These are phyloP conservation scores for Rhagonycha fulva DNA, from an alignment of 2,888 invertebrate genomes.

Conservation along the genomic window DNA sequence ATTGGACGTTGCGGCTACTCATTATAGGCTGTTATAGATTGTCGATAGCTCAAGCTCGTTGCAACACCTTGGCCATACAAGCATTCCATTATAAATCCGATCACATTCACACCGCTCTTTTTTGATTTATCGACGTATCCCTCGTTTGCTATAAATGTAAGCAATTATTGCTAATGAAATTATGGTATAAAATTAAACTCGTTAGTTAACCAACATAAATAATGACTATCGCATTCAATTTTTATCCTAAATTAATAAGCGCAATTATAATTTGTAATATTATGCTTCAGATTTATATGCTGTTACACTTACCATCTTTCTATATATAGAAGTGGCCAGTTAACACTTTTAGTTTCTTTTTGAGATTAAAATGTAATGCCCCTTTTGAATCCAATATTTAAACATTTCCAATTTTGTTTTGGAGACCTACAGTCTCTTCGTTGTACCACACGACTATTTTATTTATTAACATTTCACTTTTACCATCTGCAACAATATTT, in stretches of 20 bases:
- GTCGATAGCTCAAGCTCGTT: constrained; percentile 45
- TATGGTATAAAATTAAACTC: constrained; percentile 13
- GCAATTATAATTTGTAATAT: background rate
- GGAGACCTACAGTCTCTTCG: background rate
- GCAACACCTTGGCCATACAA: constrained; percentile 36
- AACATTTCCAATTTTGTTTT: background rate
- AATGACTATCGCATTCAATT: background rate
- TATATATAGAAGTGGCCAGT: background rate
- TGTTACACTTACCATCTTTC: background rate
- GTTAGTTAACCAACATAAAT: background rate
- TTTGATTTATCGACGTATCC: constrained; percentile 34
- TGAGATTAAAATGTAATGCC: background rate
- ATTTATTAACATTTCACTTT: background rate
- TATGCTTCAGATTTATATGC: background rate
- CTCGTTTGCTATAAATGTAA: constrained; percentile 18
- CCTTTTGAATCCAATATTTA: no score
- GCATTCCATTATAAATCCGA: constrained; percentile 34
- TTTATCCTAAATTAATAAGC: background rate
- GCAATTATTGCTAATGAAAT: constrained; percentile 19
- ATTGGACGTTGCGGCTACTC: constrained; percentile 53
- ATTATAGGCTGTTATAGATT: constrained; percentile 55
- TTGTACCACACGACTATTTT: background rate
- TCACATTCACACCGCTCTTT: constrained; percentile 33
- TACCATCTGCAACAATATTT: background rate
- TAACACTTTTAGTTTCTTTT: background rate